Conservation (phyloP, 2,888 invertebrate genomes). For the Nasonia oneida region DNA sequence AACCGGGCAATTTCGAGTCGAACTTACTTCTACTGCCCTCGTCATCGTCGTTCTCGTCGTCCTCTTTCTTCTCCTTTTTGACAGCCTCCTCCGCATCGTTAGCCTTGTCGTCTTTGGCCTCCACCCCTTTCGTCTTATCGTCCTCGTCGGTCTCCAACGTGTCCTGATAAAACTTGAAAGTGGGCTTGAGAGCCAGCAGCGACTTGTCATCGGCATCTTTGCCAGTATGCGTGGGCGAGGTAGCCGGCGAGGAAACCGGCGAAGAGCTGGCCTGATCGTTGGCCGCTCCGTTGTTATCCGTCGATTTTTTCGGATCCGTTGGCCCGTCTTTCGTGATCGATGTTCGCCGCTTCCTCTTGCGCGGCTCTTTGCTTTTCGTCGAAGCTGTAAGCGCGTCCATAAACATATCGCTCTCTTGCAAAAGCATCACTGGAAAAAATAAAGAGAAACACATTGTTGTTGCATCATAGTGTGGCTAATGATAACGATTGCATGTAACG, state of each 20-base stretch:
- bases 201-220: slow-evolving; percentile 75
- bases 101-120: slow-evolving; percentile 59
- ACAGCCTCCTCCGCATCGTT: slow-evolving; percentile 64
- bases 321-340: slow-evolving; percentile 86
- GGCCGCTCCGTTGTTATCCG: slow-evolving; percentile 77
- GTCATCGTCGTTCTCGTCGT: slow-evolving; percentile 71
- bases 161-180: slow-evolving; percentile 91
- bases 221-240: slow-evolving; percentile 42
- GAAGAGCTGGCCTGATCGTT: slow-evolving; percentile 78
- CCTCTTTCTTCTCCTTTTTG: slow-evolving; percentile 73
- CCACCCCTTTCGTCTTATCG: slow-evolving; percentile 72
- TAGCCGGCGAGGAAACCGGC: slow-evolving; percentile 75
- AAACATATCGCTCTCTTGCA: slow-evolving; percentile 95
- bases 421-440: slow-evolving; percentile 83
- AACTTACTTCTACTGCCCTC: slow-evolving; percentile 71
- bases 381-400: slow-evolving; percentile 94
- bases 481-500: neutral
- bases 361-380: slow-evolving; percentile 86
- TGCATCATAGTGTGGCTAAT: neutral
- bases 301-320: slow-evolving; percentile 81
- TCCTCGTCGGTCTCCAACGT: slow-evolving; percentile 88
- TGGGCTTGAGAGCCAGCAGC: slow-evolving; percentile 78
- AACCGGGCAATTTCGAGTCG: neutral
- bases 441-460: slow-evolving; percentile 24
- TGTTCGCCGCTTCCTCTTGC: slow-evolving; percentile 89